Conservation (phyloP, 2,888 invertebrate genomes). For the Venustoraphidia nigricollis region DNA sequence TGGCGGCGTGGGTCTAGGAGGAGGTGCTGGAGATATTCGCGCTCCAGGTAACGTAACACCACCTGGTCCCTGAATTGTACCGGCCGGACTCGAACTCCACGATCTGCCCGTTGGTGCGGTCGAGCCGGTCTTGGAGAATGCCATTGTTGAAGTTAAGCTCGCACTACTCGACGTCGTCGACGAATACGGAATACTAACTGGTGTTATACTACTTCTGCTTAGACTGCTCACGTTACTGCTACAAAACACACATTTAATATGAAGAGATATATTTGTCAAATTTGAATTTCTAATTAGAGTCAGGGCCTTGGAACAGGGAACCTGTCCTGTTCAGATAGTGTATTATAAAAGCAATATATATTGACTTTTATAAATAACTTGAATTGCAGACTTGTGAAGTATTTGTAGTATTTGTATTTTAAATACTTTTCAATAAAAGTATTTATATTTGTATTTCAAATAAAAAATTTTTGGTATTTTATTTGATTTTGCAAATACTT, state of each 20-base stretch:
- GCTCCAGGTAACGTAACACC: conserved; percentile 14
- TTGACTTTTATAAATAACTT: too few species aligned
- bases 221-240: conserved; percentile 74
- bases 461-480: too few species aligned
- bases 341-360: too few species aligned
- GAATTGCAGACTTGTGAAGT: too few species aligned
- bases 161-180: conserved; percentile 13
- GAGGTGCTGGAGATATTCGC: conserved; percentile 27
- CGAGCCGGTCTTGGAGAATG: conserved; percentile 29
- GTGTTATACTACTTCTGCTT: conserved; percentile 47
- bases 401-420: too few species aligned
- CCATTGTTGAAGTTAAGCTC: conserved; percentile 9
- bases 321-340: too few species aligned
- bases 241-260: conserved; percentile 19
- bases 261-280: not conserved
- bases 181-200: conserved; percentile 19
- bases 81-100: conserved; percentile 17
- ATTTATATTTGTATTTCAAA: too few species aligned
- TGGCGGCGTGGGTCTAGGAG: conserved; percentile 34
- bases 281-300: too few species aligned
- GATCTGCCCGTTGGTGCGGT: conserved; percentile 11
- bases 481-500: too few species aligned
- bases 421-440: too few species aligned
- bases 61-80: not conserved
- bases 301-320: too few species aligned